phyloP scores from a whole-genome alignment of 2,113 vertebrate species.

The Colius striatus region DNA sequence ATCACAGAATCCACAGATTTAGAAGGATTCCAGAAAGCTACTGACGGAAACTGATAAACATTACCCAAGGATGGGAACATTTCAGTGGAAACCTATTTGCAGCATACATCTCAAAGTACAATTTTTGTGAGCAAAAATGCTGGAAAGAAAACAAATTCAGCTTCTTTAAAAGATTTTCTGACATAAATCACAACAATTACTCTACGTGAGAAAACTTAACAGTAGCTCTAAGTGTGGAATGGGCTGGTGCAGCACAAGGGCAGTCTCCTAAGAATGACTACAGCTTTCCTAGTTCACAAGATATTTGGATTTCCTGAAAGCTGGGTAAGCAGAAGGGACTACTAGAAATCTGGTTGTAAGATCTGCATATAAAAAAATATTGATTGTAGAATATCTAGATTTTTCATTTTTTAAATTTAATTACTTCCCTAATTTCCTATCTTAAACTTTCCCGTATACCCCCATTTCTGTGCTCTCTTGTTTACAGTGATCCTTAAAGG shows the following conservation, averaged over 20 bases:
- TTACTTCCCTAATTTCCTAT: not conserved
- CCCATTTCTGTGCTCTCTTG: not conserved
- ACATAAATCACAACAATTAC: too few species aligned
- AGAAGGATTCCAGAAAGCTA: not conserved
- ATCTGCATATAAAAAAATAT: not conserved
- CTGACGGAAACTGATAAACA: not conserved
- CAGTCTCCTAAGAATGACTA: too few species aligned
- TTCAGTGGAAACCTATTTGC: not conserved
- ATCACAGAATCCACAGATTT: not conserved
- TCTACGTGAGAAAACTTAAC: not conserved
- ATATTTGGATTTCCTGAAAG: too few species aligned
- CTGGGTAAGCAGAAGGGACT: not conserved
- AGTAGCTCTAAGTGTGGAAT: not conserved
- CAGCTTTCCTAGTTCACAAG: not conserved
- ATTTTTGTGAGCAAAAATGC: not conserved
- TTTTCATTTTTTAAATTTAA: too few species aligned
- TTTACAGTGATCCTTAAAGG: not conserved
- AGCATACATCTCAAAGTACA: not conserved
- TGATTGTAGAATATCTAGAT: too few species aligned
- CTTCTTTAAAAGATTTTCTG: not conserved
- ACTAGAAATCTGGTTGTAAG: too few species aligned
- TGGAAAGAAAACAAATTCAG: not conserved
- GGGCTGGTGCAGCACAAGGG: not conserved
- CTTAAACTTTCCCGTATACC: not conserved
- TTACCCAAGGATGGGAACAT: not conserved